These are phyloP conservation scores for Charina bottae DNA, from an alignment of 2,113 vertebrate genomes.

Conservation along the genomic window DNA sequence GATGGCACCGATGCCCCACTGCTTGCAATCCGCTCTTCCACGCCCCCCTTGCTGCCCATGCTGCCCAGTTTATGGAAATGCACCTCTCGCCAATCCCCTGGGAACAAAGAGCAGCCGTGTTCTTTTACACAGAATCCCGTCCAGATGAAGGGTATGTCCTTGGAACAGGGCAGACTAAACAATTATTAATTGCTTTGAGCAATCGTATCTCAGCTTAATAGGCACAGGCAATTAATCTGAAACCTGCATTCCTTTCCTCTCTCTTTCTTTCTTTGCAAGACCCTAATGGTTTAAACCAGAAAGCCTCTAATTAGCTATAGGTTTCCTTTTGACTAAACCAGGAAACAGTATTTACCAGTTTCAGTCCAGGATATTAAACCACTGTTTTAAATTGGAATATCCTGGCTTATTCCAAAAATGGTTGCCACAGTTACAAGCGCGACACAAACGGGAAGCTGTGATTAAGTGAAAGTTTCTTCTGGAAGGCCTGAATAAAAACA, in stretches of 20 bases:
- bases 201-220: no score
- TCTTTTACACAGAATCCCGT: not conserved
- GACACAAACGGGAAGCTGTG: not conserved
- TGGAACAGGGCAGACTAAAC: not conserved
- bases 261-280: not conserved
- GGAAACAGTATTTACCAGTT: not conserved
- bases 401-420: not conserved
- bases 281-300: not conserved
- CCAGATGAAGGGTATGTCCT: not conserved
- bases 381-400: not conserved
- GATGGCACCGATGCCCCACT: no score
- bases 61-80: no score
- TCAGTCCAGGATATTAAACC: not conserved
- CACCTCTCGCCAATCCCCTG: not conserved
- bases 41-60: no score
- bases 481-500: not conserved
- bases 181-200: no score
- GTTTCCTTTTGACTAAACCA: not conserved
- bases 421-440: not conserved
- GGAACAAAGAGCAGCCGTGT: not conserved
- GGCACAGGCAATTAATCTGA: not conserved
- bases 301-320: not conserved
- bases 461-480: not conserved
- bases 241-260: not conserved
- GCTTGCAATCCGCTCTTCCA: no score